Base-by-base conservation (phyloP, 2,113 vertebrate species). In the Columba janthina region DNA sequence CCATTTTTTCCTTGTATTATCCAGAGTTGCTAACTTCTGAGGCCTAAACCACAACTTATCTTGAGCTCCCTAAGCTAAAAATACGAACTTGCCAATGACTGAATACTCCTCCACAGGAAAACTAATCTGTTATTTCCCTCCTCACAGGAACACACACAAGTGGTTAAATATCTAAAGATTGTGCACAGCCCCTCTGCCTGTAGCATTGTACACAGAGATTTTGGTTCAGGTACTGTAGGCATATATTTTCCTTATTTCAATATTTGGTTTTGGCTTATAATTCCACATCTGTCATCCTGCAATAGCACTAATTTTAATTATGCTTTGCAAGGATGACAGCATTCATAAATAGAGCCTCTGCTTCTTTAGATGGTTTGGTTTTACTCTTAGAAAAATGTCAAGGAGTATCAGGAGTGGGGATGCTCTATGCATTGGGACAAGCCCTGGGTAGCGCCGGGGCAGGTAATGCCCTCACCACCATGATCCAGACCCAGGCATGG, bases 61-160 rank as follows among this genome's bases (percentile, higher is more conserved):
- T 72, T 73, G 64, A 87, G 75, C 66, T 85, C 71, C 70, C 67
- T 48, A 85, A 94, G 46, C 88, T 91, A 85, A 94, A 90, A 95
- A 93, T 80, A 93, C 62, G 71, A 69, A 71, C 67, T 95, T 3
- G 8, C 61, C 76, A 89, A 64, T 80, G 86, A 86, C 65, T 90
- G 80, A 75, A 95, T 86, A 69, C 56, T 84, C 80, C 76, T 93
- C 88, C 88, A 86, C 69, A 80, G 85, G 74, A 95, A 95, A 93
- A 74, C n/a, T 16, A 25, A 94, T 85, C 62, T 34, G 22, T 75
- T 83, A 88, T 88, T 93, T 93, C 66, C 65, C 57, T 93, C 75
- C 83, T 67, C 64, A 76, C 67, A 90, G 78, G 72, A 93, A 85
- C 88, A 92, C 1, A 17, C 46, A 34, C 18, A 70, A 87, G 46